Conservation (phyloP, 92 coral and sea anemone genomes). For the Zoanthus solanderi region DNA sequence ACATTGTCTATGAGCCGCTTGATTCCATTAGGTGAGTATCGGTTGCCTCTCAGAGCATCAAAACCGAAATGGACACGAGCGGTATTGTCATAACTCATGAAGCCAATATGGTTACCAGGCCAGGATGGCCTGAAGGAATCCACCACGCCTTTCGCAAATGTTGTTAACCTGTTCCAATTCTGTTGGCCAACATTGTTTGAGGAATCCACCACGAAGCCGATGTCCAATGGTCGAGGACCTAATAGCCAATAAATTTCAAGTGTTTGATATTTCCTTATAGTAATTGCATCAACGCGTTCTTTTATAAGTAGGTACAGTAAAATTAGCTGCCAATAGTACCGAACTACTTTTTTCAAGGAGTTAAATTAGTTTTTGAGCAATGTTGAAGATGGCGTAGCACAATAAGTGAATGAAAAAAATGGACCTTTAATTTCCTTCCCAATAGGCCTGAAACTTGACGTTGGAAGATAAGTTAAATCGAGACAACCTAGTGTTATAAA, state of each 20-base stretch:
- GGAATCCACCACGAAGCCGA: conserved; percentile 85
- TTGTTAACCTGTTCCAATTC: conserved; percentile 72
- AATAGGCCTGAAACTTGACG: too few relatives aligned
- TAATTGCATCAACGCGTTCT: too few relatives aligned
- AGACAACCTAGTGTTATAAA: too few relatives aligned
- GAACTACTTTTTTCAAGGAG: too few relatives aligned
- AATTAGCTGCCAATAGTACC: too few relatives aligned
- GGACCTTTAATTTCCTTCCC: too few relatives aligned
- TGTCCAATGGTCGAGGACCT: conserved; percentile 64
- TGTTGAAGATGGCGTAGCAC: too few relatives aligned
- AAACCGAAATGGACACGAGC: conserved; percentile 63
- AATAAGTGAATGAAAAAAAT: too few relatives aligned
- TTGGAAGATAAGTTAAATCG: too few relatives aligned
- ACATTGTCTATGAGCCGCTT: conserved; percentile 58
- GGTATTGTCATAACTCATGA: conserved; percentile 60
- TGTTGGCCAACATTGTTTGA: conserved; percentile 54
- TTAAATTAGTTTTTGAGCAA: too few relatives aligned
- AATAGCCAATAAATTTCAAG: background rate
- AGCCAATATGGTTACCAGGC: conserved; percentile 70
- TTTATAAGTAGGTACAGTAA: too few relatives aligned
- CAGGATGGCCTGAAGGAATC: conserved; percentile 73
- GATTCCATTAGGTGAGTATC: conserved; percentile 48
- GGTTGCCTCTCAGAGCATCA: conserved; percentile 53
- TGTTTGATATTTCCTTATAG: too few relatives aligned
- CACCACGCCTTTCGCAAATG: conserved; percentile 61